Percentiles rank a stretch among this genome's conserved stretches.
phyloP scores from a whole-genome alignment of 2,888 invertebrate species.

The Unio delphinus region DNA sequence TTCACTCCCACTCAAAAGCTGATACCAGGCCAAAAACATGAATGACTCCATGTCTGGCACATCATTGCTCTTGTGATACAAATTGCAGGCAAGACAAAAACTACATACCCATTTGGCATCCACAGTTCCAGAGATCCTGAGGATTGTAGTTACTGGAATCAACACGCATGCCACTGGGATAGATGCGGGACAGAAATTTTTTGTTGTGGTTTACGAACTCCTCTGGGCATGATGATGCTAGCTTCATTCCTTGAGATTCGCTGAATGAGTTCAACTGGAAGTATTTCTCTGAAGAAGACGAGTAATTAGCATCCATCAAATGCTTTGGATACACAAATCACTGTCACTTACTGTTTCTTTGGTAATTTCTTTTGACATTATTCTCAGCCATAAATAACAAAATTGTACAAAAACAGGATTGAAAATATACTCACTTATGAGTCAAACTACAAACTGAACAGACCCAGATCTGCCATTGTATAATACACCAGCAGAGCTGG shows the following conservation, averaged over 20 bases:
- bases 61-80: neutral
- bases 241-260: slow-evolving; percentile 73
- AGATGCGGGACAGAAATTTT: slow-evolving; percentile 73
- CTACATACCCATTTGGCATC: slow-evolving; percentile 74
- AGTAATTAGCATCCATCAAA: neutral
- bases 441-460: too few relatives aligned
- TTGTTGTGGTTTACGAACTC: slow-evolving; percentile 74
- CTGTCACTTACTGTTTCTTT: too few relatives aligned
- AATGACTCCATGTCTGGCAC: neutral
- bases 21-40: neutral
- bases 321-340: too few relatives aligned
- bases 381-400: too few relatives aligned
- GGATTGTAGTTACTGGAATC: slow-evolving; percentile 76
- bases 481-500: too few relatives aligned
- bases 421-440: too few relatives aligned
- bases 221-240: slow-evolving; percentile 70
- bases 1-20: neutral
- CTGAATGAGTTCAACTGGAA: slow-evolving; percentile 75
- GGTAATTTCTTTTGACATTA: too few relatives aligned
- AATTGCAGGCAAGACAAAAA: neutral
- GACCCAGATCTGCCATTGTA: too few relatives aligned
- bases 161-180: slow-evolving; percentile 75
- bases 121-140: slow-evolving; percentile 77
- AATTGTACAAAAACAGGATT: too few relatives aligned
- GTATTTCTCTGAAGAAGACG: slow-evolving; percentile 65